Base-by-base conservation (phyloP, 2,888 invertebrate genomes). In the Agrotis clavis region DNA sequence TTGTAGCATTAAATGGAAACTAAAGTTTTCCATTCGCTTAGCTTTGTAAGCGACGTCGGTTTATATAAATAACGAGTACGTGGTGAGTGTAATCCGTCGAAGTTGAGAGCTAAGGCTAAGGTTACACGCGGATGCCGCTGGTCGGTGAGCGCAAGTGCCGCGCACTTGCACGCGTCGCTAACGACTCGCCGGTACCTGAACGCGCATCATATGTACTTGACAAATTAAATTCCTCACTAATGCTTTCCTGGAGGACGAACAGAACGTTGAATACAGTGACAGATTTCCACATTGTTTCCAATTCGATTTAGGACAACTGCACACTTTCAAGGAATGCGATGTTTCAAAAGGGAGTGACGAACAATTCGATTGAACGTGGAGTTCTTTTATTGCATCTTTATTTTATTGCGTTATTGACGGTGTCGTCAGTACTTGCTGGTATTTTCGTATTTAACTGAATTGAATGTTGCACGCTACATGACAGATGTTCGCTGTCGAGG, bases 281-380 rank as follows among this genome's bases (percentile, higher is more conserved):
- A 67, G 84, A 87, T 87, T 86, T 85, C 81, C 72, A 78, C 79
- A 79, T 85, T 83, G 83, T 84, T 89, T 84, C 82, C 92, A 94
- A 95, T 94, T 94, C 92, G 92, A 94, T 95, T 94, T 93, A 90
- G 90, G 87, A 88, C 86, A 91, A 90, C 89, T 91, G 92, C 90
- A 91, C 89, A 91, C 88, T 91, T 90, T 85, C 78, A 81, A 83
- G 84, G 89, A 88, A 89, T 90, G 88, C 91, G 91, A 90, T 90
- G 91, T 91, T 92, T 85, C 86, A 86, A 86, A 90, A 87, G 86
- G 88, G 89, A 92, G 89, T 91, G 90, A 87, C 88, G 88, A 91
- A 91, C 89, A 90, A 92, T 93, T 92, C 90, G 85, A 92, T 94
- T 92, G 90, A 90, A 92, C 91, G 90, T 90, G 84, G 88, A 90